Percentiles rank a stretch among this genome's conserved stretches.
Evolutionary conservation across 2,113 vertebrate species (phyloP).

Genomic region (Paradoxurus hermaphroditus): DNA sequence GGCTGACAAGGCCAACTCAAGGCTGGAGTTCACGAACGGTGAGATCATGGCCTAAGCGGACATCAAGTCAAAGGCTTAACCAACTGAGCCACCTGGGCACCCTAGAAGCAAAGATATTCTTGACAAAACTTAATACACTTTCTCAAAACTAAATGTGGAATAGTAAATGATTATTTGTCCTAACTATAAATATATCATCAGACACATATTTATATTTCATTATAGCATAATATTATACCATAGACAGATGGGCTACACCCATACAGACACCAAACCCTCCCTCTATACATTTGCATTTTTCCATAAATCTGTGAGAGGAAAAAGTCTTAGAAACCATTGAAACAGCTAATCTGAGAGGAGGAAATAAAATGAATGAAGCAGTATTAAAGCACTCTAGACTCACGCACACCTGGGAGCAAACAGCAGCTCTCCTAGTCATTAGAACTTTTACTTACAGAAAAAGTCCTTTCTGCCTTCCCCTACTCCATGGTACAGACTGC

Average conservation of each 20-base stretch:
- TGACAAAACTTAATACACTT: not conserved
- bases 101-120: not conserved
- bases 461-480: not conserved
- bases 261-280: not conserved
- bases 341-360: not conserved
- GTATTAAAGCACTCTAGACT: not conserved
- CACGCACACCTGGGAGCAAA: not conserved
- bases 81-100: too few relatives aligned
- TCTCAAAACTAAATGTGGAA: not conserved
- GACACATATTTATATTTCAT: not conserved
- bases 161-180: not conserved
- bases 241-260: not conserved
- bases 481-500: not conserved
- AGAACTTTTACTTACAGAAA: not conserved
- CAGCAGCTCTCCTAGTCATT: not conserved
- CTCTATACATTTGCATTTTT: not conserved
- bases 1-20: too few relatives aligned
- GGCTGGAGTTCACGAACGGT: too few relatives aligned
- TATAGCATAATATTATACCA: not conserved
- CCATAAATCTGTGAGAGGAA: not conserved
- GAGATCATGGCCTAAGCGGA: too few relatives aligned
- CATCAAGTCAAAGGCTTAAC: too few relatives aligned
- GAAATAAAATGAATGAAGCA: not conserved
- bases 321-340: not conserved
- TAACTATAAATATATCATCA: not conserved